Evolutionary conservation across 2,797 vertebrate genomes (phyloP), one percentile per base, ranked within the genome.

Genomic region (Catharus ustulatus): DNA sequence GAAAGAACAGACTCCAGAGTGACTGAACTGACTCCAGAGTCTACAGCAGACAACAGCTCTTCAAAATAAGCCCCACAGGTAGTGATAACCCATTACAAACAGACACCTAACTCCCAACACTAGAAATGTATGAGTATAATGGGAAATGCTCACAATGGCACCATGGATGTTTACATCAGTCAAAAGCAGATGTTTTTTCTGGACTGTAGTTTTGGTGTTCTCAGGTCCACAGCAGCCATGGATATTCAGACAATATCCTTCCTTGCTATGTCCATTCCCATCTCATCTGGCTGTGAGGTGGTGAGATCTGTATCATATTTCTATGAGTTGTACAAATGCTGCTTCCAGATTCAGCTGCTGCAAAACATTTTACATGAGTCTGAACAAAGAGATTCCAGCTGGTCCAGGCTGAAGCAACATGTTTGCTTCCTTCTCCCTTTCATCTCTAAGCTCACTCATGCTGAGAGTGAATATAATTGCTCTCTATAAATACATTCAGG

Each of bases 371-470:
- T 92, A 97, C 93, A 94, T 80, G 95, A 95, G 85, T 74, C 72
- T 74, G 92, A 97, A 96, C 92, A 95, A 96, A 96, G 90, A 96
- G 94, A 94, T 96, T 95, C 94, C 96, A 97, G 96, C 96, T 96
- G 96, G 88, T 93, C 94, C 88, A 95, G 83, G 90, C 88, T 95
- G 92, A 96, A 95, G 93, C 95, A 97, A 96, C 94, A 95, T 95
- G 93, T 97, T 97, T 96, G 93, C 91, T 94, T 96, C 95, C 94
- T 96, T 90, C 93, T 95, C 88, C 63, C 94, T 96, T 96, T 96
- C 94, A 96, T 96, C 94, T 94, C 91, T 94, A 91, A 96, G 91
- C 90, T 95, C 93, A 93, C 88, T 96, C 96, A 95, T 94, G 95
- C 96, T 96, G 96, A 95, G 95, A 95, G 91, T 43, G 77, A 89